phyloP scores from a whole-genome alignment of 2,888 invertebrate genomes.

The Nomada lathburiana region DNA sequence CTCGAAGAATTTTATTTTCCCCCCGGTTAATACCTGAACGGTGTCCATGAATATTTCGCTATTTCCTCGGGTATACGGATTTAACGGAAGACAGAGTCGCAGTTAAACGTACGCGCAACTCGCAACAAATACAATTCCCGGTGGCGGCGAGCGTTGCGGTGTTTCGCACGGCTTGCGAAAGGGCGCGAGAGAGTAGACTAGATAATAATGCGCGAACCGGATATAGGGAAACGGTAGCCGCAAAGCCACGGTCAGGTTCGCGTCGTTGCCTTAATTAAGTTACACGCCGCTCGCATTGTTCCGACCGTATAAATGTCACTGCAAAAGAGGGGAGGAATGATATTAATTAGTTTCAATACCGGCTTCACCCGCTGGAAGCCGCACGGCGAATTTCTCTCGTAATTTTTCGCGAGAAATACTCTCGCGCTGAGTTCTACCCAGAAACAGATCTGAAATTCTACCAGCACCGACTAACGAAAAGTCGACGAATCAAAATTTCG shows the following conservation, averaged over 20 bases:
- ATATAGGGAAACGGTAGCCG: slow-evolving; percentile 81
- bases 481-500: neutral
- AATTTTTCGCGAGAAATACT: slow-evolving; percentile 20
- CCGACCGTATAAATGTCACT: slow-evolving; percentile 81
- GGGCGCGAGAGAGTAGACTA: slow-evolving; percentile 76
- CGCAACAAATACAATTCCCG: slow-evolving; percentile 82
- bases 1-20: slow-evolving; percentile 29
- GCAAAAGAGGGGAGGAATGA: slow-evolving; percentile 73
- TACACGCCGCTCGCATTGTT: slow-evolving; percentile 82
- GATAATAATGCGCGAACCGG: slow-evolving; percentile 81
- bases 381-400: slow-evolving; percentile 14
- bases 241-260: slow-evolving; percentile 82
- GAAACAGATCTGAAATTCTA: neutral
- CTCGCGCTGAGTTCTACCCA: neutral
- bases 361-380: slow-evolving; percentile 18
- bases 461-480: neutral
- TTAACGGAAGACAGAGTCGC: slow-evolving; percentile 66
- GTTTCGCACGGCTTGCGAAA: slow-evolving; percentile 74
- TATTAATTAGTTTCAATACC: slow-evolving; percentile 82
- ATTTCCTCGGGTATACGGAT: slow-evolving; percentile 65
- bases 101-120: slow-evolving; percentile 61
- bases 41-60: slow-evolving; percentile 51
- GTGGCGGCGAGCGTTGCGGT: slow-evolving; percentile 74
- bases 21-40: slow-evolving; percentile 51
- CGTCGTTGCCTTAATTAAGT: slow-evolving; percentile 85